Conservation (phyloP, 2,888 invertebrate genomes). For the Oscheius onirici region DNA sequence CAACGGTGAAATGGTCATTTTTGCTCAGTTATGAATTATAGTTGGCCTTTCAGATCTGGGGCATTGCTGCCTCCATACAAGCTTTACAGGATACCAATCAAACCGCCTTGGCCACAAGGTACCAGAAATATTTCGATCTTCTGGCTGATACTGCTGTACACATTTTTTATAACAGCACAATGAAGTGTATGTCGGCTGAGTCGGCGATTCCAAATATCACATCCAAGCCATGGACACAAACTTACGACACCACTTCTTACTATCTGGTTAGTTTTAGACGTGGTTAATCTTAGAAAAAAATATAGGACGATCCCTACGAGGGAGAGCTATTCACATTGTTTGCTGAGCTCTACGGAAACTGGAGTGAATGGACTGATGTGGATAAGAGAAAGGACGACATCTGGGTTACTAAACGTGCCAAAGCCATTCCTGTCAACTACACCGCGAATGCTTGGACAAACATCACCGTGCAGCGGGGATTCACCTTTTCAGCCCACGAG, state of each 20-base stretch:
- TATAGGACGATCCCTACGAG: slow-evolving; percentile 7
- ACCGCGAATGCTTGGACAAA: too few species aligned
- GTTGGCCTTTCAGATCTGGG: background rate
- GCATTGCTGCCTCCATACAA: slow-evolving; percentile 11
- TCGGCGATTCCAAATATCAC: background rate
- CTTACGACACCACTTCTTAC: slow-evolving; percentile 6
- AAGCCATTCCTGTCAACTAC: slow-evolving; percentile 1
- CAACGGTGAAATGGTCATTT: slow-evolving; percentile 3
- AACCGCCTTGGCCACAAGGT: background rate
- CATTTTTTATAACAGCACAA: slow-evolving; percentile 10
- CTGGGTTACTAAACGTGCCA: background rate
- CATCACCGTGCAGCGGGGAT: background rate
- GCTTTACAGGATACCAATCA: background rate
- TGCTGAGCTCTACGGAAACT: slow-evolving; percentile 8
- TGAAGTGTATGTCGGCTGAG: slow-evolving; percentile 9
- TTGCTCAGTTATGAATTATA: too few species aligned
- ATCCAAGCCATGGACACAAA: background rate
- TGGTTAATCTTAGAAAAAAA: too few species aligned
- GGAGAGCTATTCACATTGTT: slow-evolving; percentile 12
- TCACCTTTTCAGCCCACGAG: slow-evolving; percentile 9
- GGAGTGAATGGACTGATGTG: slow-evolving; percentile 4
- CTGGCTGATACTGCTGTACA: slow-evolving; percentile 4
- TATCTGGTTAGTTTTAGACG: slow-evolving; percentile 6
- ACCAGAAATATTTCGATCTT: slow-evolving; percentile 1
- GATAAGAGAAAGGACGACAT: slow-evolving; percentile 10